Conservation (phyloP, 92 coral and sea anemone species). For the Heliopora coerulea region DNA sequence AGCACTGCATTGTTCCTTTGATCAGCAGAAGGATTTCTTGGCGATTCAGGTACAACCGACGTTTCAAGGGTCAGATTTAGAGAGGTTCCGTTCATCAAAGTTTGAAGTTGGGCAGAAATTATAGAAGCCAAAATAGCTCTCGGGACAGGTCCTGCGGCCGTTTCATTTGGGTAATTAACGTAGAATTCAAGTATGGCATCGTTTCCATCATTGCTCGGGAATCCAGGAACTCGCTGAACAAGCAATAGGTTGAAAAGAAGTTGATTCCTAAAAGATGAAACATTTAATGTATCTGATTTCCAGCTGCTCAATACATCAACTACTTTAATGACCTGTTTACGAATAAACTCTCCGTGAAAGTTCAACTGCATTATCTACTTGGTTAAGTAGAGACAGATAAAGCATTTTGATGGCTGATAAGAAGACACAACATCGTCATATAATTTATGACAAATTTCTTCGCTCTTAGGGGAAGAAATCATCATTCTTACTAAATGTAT, state of each 20-base stretch:
- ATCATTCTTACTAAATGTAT: too few relatives aligned
- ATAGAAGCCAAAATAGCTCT: slow-evolving; percentile 21
- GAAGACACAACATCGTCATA: too few relatives aligned
- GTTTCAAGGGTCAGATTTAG: slow-evolving; percentile 13
- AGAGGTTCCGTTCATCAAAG: not conserved
- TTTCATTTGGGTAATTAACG: slow-evolving; percentile 19
- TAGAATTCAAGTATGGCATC: slow-evolving; percentile 23
- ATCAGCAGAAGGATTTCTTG: slow-evolving; percentile 1
- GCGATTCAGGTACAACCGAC: slow-evolving; percentile 10
- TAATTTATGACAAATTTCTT: too few relatives aligned
- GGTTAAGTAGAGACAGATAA: too few relatives aligned
- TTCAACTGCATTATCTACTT: too few relatives aligned
- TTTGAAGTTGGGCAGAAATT: slow-evolving; percentile 1
- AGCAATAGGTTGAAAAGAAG: not conserved
- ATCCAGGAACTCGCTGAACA: slow-evolving; percentile 26
- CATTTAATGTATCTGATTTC: not conserved
- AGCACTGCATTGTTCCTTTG: not conserved
- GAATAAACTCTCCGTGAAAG: too few relatives aligned
- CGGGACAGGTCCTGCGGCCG: not conserved
- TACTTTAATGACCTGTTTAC: too few relatives aligned
- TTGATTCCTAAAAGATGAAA: slow-evolving; percentile 23
- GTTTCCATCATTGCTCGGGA: not conserved
- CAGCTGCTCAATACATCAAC: too few relatives aligned
- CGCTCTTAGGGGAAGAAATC: too few relatives aligned
- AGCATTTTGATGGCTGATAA: too few relatives aligned